These are phyloP conservation scores for Mustela nigripes DNA, from an alignment of 2,113 vertebrate species.

Conservation along the genomic window DNA sequence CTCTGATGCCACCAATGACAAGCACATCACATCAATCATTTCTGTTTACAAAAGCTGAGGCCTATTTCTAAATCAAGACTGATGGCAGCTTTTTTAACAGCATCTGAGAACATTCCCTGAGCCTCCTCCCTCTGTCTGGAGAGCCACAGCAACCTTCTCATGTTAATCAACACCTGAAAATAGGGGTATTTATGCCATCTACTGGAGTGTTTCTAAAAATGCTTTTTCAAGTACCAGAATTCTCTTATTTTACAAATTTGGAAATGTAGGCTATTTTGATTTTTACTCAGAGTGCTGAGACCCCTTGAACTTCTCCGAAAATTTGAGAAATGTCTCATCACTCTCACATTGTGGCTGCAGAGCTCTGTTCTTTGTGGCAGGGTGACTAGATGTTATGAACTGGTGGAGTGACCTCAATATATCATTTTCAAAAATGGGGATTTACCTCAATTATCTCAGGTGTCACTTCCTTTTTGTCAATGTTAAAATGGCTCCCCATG, in stretches of 20 bases:
- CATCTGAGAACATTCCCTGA: not conserved
- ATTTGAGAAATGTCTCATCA: not conserved
- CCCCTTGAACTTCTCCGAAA: constrained; percentile 2
- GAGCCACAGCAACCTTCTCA: rapidly evolving
- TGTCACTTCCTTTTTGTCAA: not conserved
- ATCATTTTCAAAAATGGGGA: not conserved
- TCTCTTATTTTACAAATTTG: not conserved
- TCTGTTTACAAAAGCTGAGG: not conserved
- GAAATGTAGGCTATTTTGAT: not conserved
- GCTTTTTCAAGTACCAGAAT: not conserved
- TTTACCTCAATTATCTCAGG: not conserved
- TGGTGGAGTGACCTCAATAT: rapidly evolving
- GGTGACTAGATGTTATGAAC: not conserved
- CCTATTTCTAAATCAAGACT: not conserved
- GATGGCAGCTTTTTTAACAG: not conserved
- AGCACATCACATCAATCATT: not conserved
- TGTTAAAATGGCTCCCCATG: not conserved
- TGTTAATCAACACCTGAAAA: not conserved
- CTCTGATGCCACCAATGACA: not conserved
- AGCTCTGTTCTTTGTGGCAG: not conserved
- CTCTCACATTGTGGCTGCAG: not conserved
- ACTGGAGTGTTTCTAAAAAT: constrained; percentile 32
- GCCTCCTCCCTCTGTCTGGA: constrained; percentile 13
- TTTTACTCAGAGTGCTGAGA: not conserved
- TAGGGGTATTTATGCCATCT: constrained; percentile 28